Evolutionary conservation across 2,797 vertebrate species (phyloP), one percentile per base, ranked within the genome.

Genomic region (Leptoclinus maculatus): DNA sequence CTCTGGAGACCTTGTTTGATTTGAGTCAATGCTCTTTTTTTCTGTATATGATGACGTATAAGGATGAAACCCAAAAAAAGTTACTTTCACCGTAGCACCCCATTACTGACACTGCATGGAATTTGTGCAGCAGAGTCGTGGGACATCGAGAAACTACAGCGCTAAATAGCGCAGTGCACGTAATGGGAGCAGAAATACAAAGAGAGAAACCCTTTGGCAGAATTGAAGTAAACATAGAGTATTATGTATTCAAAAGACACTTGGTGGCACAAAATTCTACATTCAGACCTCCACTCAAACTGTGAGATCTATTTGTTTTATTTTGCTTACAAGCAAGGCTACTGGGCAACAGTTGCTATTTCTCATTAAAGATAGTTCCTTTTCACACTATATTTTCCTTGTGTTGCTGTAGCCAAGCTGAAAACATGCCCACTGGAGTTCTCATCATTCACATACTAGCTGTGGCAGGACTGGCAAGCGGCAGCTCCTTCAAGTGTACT

Each of bases 311-410:
- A 78, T 91, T 90, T 87, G 83, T 88, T 83, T 83, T 73, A 74
- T 62, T 74, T 87, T 83, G 71, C 69, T 85, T 75, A 83, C 63
- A 81, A 88, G 76, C 77, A 45, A 83, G 59, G 84, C 88, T 76
- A 87, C 88, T 80, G 87, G 90, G 90, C 88, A 92, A 77, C 86
- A 85, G 86, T 88, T 87, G 83, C 78, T 66, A 45, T 66, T 83
- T 79, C 89, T 93, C 89, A 91, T 92, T 91, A 92, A 89, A 88
- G 80, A 88, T 80, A 86, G 88, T 90, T 92, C 80, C 91, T 81
- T 91, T 93, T 90, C 80, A 82, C 70, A 29, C 87, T 86, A 72
- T 86, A 89, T 91, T 91, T 84, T 82, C 88, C 92, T 88, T 83
- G 83, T 75, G 78, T 83, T 75, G 83, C 83, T 57, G 82, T 62